These are phyloP conservation scores for Stomorhina lunata DNA, from an alignment of 2,888 invertebrate genomes.

Conservation along the genomic window DNA sequence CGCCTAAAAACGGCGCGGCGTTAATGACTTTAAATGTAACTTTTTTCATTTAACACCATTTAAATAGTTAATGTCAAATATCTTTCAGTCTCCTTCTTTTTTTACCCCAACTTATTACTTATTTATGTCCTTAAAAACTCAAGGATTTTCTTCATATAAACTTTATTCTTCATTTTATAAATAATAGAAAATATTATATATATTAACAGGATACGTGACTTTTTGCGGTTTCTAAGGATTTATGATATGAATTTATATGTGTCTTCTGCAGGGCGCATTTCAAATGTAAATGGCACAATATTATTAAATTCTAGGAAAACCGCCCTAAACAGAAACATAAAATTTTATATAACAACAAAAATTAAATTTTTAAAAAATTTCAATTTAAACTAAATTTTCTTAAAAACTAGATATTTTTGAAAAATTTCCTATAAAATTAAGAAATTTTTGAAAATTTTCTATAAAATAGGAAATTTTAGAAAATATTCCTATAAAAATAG, in stretches of 20 bases:
- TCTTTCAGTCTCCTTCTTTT: not conserved
- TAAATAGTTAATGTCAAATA: not conserved
- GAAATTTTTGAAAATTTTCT: too few species aligned
- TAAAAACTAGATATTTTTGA: too few species aligned
- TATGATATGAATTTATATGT: constrained; percentile 57
- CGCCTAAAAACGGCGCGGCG: too few species aligned
- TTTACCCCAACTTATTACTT: not conserved
- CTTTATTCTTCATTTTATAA: not conserved
- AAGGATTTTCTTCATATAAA: constrained; percentile 22
- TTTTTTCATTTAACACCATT: not conserved
- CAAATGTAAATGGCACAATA: not conserved
- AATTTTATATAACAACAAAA: too few species aligned
- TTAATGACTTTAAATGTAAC: too few species aligned
- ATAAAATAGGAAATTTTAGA: too few species aligned
- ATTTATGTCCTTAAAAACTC: not conserved
- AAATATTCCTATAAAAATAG: too few species aligned
- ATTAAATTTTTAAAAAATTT: too few species aligned
- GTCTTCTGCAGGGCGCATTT: not conserved
- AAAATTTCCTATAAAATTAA: too few species aligned
- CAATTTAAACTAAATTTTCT: too few species aligned
- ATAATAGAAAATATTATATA: constrained; percentile 4
- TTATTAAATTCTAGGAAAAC: constrained; percentile 55
- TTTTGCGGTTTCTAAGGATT: constrained; percentile 77
- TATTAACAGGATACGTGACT: constrained; percentile 73
- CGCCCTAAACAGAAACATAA: constrained; percentile 56